phyloP scores from a whole-genome alignment of 2,113 vertebrate species.

The Dicentrarchus labrax region DNA sequence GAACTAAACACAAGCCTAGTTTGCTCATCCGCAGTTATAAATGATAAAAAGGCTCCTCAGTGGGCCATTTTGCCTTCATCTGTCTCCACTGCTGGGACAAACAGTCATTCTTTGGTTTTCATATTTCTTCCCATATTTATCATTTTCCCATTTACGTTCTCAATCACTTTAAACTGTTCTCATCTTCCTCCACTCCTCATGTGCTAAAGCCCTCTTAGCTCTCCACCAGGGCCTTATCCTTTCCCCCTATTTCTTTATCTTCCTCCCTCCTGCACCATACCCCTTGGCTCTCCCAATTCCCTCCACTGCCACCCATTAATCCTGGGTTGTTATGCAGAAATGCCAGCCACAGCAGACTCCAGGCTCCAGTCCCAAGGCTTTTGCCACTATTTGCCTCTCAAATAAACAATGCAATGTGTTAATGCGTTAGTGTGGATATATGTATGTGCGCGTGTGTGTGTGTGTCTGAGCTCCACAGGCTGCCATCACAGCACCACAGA shows the following conservation, averaged over 20 bases:
- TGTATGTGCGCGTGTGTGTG: constrained; percentile 7
- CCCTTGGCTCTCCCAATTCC: constrained; percentile 24
- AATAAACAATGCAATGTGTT: constrained; percentile 42
- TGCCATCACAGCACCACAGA: neutral
- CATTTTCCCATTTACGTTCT: constrained; percentile 20
- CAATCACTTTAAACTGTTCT: constrained; percentile 35
- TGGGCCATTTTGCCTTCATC: constrained; percentile 16
- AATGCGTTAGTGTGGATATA: neutral
- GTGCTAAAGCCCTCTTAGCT: constrained; percentile 23
- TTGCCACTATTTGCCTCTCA: constrained; percentile 31
- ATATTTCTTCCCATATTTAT: constrained; percentile 25
- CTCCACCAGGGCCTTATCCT: constrained; percentile 16
- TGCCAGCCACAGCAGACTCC: constrained; percentile 40
- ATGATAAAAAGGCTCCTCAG: constrained; percentile 29
- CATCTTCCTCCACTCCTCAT: constrained; percentile 11
- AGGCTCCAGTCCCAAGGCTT: constrained; percentile 24
- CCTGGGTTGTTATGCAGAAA: constrained; percentile 52
- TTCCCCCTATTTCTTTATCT: constrained; percentile 29
- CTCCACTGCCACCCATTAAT: constrained; percentile 52
- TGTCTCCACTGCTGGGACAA: constrained; percentile 20
- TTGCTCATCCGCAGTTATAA: constrained; percentile 25
- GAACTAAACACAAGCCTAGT: constrained; percentile 11
- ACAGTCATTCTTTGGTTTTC: neutral
- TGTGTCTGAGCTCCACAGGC: constrained; percentile 1
- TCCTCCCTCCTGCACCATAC: constrained; percentile 5